Evolutionary conservation across 2,888 invertebrate species (phyloP), one percentile per base, ranked within the genome.

Genomic region (Cremastinae sp.): DNA sequence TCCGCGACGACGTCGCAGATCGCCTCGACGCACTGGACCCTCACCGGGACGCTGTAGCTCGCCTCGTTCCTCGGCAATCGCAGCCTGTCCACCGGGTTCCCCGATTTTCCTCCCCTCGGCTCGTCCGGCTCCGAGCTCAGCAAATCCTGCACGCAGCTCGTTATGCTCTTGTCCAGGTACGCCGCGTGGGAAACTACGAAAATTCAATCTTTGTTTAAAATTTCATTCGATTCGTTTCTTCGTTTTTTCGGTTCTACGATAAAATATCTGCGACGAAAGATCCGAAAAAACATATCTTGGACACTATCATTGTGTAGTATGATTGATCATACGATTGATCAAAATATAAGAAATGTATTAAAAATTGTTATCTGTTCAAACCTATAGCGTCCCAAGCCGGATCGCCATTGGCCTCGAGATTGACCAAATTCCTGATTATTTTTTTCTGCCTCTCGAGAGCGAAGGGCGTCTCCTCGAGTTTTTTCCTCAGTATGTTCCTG

Each of bases 331-430:
- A n/a, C n/a, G n/a, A n/a, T n/a, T n/a, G n/a, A n/a, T n/a, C n/a
- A n/a, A n/a, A n/a, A n/a, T n/a, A n/a, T n/a, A n/a, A n/a, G n/a
- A n/a, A n/a, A n/a, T n/a, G 34, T 56, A 12, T 20, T 59, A 45
- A 12, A 36, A 16, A 36, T n/a, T 0, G n/a, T 28, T 56, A 64
- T n/a, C n/a, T n/a, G n/a, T n/a, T n/a, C 9, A 9, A 79, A 88
- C 89, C 88, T 79, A 99, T 95, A 2, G 98, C 98, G 79, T 96
- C 95, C 99, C 99, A 99, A 0, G 98, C 98, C 0, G 98, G 97
- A 90, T 99, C 98, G 5, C 95, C 96, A 2, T 92, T 92, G 64
- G 93, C 93, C 85, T 96, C 96, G 78, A 96, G 90, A 85, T 94
- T 94, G n/a, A 94, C 93, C 79, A 95, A 92, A 87, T 94, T 93